A percentile compares a stretch with the other conserved stretches of the same genome.
phyloP scores from a whole-genome alignment of 2,113 vertebrate species.

The Syngnathus scovelli region DNA sequence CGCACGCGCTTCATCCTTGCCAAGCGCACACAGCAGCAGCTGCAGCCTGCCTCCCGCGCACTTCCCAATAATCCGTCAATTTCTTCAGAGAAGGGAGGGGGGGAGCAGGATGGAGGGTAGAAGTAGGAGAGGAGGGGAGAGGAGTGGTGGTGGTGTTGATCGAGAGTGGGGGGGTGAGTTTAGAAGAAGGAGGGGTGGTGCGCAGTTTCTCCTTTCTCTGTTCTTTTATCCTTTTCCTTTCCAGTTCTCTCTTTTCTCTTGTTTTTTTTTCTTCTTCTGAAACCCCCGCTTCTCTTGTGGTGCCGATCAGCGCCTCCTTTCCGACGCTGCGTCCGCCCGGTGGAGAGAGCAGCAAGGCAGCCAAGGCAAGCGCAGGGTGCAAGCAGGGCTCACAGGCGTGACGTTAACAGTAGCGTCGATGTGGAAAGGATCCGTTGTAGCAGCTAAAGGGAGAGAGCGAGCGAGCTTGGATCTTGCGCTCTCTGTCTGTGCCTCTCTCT shows the following conservation, averaged over 20 bases:
- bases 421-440: constrained; percentile 71
- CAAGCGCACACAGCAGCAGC: constrained; percentile 62
- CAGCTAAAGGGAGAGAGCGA: constrained; percentile 58
- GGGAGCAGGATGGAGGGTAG: constrained; percentile 48
- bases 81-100: constrained; percentile 53
- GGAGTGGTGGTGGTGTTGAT: constrained; percentile 45
- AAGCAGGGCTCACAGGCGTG: constrained; percentile 60
- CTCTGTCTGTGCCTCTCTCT: constrained; percentile 15
- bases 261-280: neutral
- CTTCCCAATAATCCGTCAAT: constrained; percentile 76
- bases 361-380: constrained; percentile 47
- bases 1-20: constrained; percentile 53
- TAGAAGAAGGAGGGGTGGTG: constrained; percentile 52
- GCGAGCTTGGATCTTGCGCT: constrained; percentile 31
- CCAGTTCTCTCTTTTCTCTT: constrained; percentile 39
- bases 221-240: constrained; percentile 51
- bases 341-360: constrained; percentile 38
- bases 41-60: constrained; percentile 71
- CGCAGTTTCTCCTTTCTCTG: constrained; percentile 55
- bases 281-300: constrained; percentile 34
- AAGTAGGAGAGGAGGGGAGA: constrained; percentile 16
- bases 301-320: constrained; percentile 48
- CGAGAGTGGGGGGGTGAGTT: constrained; percentile 50
- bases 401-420: constrained; percentile 65
- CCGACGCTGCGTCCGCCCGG: constrained; percentile 46